phyloP scores from a whole-genome alignment of 1,140 invertebrate species.

The Brachionus sp. region DNA sequence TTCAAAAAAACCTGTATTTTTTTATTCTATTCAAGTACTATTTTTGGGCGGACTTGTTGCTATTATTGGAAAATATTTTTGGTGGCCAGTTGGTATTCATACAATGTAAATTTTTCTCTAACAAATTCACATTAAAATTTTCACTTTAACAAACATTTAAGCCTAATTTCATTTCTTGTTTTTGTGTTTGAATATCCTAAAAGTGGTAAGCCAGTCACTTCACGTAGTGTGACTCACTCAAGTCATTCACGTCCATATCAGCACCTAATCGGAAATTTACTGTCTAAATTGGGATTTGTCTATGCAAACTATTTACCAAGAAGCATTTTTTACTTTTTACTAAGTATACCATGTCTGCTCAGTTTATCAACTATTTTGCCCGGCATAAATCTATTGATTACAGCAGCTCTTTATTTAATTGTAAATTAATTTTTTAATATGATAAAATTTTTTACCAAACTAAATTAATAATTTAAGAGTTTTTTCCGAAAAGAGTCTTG shows the following conservation, averaged over 20 bases:
- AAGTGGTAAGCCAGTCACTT: neutral
- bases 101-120: constrained; percentile 21
- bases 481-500: constrained; percentile 11
- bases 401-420: constrained; percentile 14
- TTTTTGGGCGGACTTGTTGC: constrained; percentile 9
- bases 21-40: neutral
- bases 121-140: too few relatives aligned
- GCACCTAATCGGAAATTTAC: neutral
- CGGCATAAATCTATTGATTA: neutral
- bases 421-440: neutral
- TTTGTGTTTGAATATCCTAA: constrained; percentile 32
- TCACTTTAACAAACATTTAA: too few relatives aligned
- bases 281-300: neutral
- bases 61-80: neutral
- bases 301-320: constrained; percentile 40
- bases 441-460: neutral
- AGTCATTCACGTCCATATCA: constrained; percentile 23
- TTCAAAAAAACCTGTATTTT: neutral
- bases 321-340: neutral
- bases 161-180: neutral
- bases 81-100: constrained; percentile 32
- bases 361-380: constrained; percentile 26
- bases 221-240: neutral
- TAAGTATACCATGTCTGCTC: neutral
- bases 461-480: neutral